Base-by-base conservation (phyloP, 2,113 vertebrate genomes). In the Phylloscopus whistleri region DNA sequence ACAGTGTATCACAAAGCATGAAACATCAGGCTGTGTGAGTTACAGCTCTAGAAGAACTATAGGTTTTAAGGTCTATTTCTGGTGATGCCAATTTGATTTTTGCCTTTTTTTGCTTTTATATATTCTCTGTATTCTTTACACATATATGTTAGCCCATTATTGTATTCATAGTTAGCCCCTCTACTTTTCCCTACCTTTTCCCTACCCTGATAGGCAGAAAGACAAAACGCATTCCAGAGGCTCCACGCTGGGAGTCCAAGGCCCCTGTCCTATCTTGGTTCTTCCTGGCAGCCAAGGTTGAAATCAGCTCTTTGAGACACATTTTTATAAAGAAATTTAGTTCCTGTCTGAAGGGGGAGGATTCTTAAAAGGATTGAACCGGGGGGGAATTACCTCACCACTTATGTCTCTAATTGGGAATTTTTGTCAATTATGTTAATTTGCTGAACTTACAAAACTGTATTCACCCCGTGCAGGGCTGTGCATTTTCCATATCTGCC, bases 381-480 rank as follows among this genome's bases (percentile, higher is more conserved):
- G 1, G 27, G 13, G 12, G 7, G 7, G 22, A 39, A 24, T 51
- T 49, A 31, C 16, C 16, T 49, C n/a, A 48, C 14, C 11, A 10
- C 4, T 68, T 48, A 17, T 1, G 11, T 69, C 43, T 41, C n/a
- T 58, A 37, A 39, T 28, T 48, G 43, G 13, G 12, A 6, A 15
- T 59, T 69, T 51, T 69, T 51, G 24, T 82, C 66, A 41, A 14
- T 51, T n/a, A 51, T 5, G 12, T 58, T 51, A 43, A 51, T 41
- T 60, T n/a, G 12, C 19, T 51, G 28, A 69, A 70, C 19, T 41
- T 51, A n/a, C 0, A 15, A 23, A 51, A 28, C 23, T 41, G 14
- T 58, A 9, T n/a, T 28, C 19, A n/a, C 19, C 18, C 23, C 0
- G 0, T 59, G 8, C 1, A 0, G 18, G 14, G 18, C 20, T n/a